Percentiles rank a stretch among this genome's conserved stretches.
Conservation (phyloP, 2,113 vertebrate species). For the Platichthys stellatus region DNA sequence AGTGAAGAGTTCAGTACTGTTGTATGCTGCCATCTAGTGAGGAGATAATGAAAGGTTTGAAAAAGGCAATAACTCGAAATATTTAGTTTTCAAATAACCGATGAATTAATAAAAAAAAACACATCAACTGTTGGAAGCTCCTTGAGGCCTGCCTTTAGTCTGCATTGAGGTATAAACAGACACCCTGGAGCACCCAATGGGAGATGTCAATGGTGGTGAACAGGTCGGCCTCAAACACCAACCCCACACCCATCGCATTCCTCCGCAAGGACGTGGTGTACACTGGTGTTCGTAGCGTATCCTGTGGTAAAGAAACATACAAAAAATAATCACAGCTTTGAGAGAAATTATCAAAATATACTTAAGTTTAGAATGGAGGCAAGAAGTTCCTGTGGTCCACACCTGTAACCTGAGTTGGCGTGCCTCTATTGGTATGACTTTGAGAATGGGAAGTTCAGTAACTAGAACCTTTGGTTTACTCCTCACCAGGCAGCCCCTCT, state of each 20-base stretch:
- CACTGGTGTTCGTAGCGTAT: conserved; percentile 91
- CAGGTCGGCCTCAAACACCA: conserved; percentile 95
- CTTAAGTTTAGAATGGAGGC: not conserved
- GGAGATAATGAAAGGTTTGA: conserved; percentile 4
- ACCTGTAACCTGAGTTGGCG: conserved; percentile 90
- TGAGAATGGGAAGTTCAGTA: conserved; percentile 89
- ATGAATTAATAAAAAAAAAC: not conserved
- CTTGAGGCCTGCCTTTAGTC: conserved; percentile 73
- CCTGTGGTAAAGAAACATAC: conserved; percentile 73
- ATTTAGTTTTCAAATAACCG: not conserved
- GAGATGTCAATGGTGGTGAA: conserved; percentile 88
- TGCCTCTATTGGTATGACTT: conserved; percentile 88
- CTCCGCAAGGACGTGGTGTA: conserved; percentile 93
- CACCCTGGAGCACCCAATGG: conserved; percentile 94
- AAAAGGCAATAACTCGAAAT: not conserved
- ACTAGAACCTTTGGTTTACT: conserved; percentile 90
- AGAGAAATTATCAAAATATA: not conserved
- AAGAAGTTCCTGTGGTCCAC: not conserved
- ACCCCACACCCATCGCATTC: conserved; percentile 91
- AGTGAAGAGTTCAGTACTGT: conserved; percentile 14
- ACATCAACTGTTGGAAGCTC: not conserved
- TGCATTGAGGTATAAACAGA: conserved; percentile 90
- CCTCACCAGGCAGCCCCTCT: conserved; percentile 83
- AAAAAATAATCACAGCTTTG: not conserved
- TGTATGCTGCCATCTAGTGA: conserved; percentile 75